Percentiles rank a stretch among this genome's conserved stretches.
Evolutionary conservation across 2,113 vertebrate species (phyloP).

Genomic region (Mellivora capensis): DNA sequence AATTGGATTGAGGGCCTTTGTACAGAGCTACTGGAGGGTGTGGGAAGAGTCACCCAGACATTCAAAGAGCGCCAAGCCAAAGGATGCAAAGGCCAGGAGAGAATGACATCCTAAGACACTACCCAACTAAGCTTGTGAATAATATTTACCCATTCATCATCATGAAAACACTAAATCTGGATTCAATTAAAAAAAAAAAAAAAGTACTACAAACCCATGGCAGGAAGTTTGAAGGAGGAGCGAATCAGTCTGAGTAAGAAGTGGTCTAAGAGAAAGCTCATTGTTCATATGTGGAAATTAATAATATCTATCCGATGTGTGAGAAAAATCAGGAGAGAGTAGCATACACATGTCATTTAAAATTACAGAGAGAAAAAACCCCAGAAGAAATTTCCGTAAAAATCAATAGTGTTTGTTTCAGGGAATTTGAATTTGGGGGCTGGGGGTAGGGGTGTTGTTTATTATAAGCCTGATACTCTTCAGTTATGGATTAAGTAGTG

Average conservation of each 20-base stretch:
- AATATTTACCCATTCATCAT: background rate
- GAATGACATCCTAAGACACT: background rate
- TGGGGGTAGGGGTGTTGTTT: fast-evolving
- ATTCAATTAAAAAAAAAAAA: background rate
- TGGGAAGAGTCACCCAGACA: conserved; percentile 39
- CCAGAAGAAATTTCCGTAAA: background rate
- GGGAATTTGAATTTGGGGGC: background rate
- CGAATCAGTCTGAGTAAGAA: background rate
- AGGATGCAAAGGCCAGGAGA: background rate
- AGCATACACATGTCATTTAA: background rate
- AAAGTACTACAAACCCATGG: background rate
- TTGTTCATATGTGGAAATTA: background rate
- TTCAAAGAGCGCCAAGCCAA: conserved; percentile 8
- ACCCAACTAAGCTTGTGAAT: background rate
- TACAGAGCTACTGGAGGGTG: background rate
- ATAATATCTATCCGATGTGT: background rate
- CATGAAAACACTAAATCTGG: background rate
- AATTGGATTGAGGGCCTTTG: conserved; percentile 59
- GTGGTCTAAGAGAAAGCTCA: background rate
- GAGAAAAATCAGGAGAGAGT: background rate
- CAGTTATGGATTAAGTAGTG: background rate
- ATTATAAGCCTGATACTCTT: background rate
- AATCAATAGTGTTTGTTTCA: background rate
- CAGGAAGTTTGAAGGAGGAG: background rate
- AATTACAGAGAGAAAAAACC: background rate